phyloP scores from a whole-genome alignment of 2,797 vertebrate species.

The Merluccius polli region DNA sequence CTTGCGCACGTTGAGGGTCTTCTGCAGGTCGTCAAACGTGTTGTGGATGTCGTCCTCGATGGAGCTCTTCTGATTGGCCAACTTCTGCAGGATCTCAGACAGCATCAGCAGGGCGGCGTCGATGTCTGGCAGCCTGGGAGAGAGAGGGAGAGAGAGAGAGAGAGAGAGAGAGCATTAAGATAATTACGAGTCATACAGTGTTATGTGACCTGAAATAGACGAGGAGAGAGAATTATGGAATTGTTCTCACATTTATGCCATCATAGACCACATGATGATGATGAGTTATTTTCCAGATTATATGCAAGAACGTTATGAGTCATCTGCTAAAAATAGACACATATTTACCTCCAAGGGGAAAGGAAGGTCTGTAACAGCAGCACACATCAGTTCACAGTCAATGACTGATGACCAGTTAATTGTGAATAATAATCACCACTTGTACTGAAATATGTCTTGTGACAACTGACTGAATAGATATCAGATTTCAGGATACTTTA shows the following conservation, averaged over 20 bases:
- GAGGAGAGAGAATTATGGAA: background rate
- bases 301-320: background rate
- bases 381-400: background rate
- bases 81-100: conserved; percentile 93
- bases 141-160: background rate
- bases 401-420: background rate
- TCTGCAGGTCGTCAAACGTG: conserved; percentile 94
- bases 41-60: conserved; percentile 91
- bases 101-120: conserved; percentile 87
- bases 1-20: conserved; percentile 93
- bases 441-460: too few relatives aligned
- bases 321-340: background rate
- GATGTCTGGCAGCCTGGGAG: conserved; percentile 88
- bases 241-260: background rate
- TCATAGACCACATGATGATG: background rate
- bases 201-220: background rate
- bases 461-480: background rate
- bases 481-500: background rate
- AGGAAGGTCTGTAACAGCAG: background rate
- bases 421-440: too few relatives aligned
- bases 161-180: background rate
- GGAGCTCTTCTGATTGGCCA: conserved; percentile 89
- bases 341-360: background rate
- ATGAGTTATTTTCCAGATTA: too few relatives aligned
- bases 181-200: too few relatives aligned